A percentile compares a stretch with the other conserved stretches of the same genome.
phyloP scores from a whole-genome alignment of 64 coral and sea anemone genomes.

The Acropora yongei region DNA sequence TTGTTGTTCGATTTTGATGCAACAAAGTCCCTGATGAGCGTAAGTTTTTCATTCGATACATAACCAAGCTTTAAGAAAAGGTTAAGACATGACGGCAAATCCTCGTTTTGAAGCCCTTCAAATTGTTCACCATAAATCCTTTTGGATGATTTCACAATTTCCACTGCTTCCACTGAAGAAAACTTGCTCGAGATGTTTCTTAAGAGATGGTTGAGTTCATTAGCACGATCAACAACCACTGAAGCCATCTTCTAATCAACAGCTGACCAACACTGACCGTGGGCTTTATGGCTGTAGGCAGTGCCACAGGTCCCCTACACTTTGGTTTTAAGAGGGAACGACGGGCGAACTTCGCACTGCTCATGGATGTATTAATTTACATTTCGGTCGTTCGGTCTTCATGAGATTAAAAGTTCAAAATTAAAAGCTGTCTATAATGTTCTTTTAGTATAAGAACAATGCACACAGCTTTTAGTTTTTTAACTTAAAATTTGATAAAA shows the following conservation, averaged over 20 bases:
- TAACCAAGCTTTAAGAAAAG: background rate
- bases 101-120: background rate
- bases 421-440: no score
- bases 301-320: no score
- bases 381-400: no score
- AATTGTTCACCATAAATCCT: constrained; percentile 14
- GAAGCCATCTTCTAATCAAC: background rate
- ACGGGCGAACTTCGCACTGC: no score
- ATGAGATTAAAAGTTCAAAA: no score
- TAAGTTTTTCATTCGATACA: background rate
- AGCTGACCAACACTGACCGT: background rate
- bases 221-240: background rate
- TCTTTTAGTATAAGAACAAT: no score
- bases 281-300: no score
- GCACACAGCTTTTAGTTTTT: no score
- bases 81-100: background rate
- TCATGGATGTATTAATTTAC: no score
- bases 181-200: background rate
- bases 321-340: no score
- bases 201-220: background rate
- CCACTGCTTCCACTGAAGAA: background rate
- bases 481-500: no score
- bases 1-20: background rate
- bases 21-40: background rate
- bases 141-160: background rate